Base-by-base conservation (phyloP, 2,797 vertebrate genomes). In the Lindbergichthys nudifrons region DNA sequence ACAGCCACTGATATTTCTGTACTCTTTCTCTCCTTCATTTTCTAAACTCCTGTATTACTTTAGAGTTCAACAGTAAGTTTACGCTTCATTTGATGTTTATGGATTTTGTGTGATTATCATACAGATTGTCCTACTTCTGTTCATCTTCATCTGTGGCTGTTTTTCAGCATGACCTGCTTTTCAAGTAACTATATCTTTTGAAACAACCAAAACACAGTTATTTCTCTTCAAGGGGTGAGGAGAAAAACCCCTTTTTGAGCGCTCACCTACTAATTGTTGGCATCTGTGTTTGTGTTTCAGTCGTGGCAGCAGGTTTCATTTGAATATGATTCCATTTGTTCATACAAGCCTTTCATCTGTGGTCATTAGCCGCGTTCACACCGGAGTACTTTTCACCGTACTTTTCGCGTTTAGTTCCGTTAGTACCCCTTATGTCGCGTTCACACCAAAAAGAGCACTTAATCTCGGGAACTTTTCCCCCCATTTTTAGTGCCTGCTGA, bases 111-210 rank as follows among this genome's bases (percentile, higher is more conserved):
- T 52, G 21, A 65, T 41, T 26, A 36, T 73, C 12, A 64, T 47
- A 51, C 52, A 45, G 13, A 13, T 42, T 71, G 42, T 45, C 45
- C 23, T 41, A 21, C 43, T 52, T 64, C 23, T 63, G 23, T 56
- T 10, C 13, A 45, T 26, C 11, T 45, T 39, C 10, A 9, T 26
- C 15, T 16, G 48, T 43, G 32, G 19, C 57, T 18, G 13, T 41
- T 60, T 41, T 15, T 47, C 3, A 1, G 42, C 18, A n/a, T 47
- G 36, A 56, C 32, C 30, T 68, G 21, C 10, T 50, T 69, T 57
- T 63, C 10, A 51, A 26, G 58, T 75, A 57, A 57, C 50, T 32
- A 32, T 26, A 1, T 26, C 1, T 26, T 26, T 26, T 26, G 26
- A 26, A 26, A 26, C 4, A 26, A 26, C 26, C 26, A 26, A 26